Conservation (phyloP, 2,888 invertebrate genomes). For the Macaria liturata region DNA sequence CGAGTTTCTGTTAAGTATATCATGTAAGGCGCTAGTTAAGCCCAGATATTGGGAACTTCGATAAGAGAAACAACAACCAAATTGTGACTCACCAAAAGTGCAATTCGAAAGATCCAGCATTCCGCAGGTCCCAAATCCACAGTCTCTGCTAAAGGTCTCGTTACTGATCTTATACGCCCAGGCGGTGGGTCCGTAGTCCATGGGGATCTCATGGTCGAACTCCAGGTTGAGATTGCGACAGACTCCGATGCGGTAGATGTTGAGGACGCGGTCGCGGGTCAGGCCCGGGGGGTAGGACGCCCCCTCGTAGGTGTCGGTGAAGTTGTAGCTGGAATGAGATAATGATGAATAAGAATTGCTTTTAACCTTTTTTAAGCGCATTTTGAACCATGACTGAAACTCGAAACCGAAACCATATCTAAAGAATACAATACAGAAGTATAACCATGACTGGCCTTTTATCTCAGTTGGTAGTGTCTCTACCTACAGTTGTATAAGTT, state of each 20-base stretch:
- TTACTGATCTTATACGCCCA: slow-evolving; percentile 85
- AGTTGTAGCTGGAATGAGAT: slow-evolving; percentile 40
- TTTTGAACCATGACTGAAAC: no score
- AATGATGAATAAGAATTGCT: no score
- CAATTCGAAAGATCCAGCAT: slow-evolving; percentile 85
- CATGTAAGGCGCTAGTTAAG: no score
- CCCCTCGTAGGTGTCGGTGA: slow-evolving; percentile 89
- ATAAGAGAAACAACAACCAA: no score
- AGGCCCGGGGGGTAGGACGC: slow-evolving; percentile 86
- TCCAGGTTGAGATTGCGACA: slow-evolving; percentile 85
- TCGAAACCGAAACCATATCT: no score
- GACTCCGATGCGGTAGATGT: slow-evolving; percentile 88
- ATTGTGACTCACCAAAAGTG: slow-evolving; percentile 83
- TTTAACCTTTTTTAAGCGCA: no score
- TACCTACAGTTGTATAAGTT: no score
- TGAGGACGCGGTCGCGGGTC: slow-evolving; percentile 75
- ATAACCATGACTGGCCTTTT: no score
- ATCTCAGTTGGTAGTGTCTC: no score
- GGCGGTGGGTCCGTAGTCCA: slow-evolving; percentile 81
- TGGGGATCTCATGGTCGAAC: slow-evolving; percentile 40
- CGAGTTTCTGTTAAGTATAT: no score
- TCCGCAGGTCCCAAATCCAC: slow-evolving; percentile 84
- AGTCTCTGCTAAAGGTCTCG: slow-evolving; percentile 84
- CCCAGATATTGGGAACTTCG: no score
- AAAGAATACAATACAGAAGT: no score